Base-by-base conservation (phyloP, 1,140 invertebrate species). In the Drosophila sp. region DNA sequence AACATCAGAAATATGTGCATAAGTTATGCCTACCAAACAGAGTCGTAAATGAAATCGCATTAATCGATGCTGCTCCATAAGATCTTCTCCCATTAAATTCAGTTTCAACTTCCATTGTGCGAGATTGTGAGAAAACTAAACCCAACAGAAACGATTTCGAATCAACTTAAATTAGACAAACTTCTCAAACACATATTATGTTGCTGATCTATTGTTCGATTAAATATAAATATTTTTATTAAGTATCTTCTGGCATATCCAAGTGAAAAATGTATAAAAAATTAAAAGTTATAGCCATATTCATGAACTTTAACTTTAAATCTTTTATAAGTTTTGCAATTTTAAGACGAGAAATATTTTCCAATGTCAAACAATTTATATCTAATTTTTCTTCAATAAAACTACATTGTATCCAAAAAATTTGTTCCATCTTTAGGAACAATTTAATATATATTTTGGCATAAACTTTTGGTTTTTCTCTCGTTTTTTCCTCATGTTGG, bases 1-100 rank as follows among this genome's bases (percentile, higher is more conserved):
- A 66, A 82, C 79, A 69, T 82, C 82, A 69, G 64, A 82, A 87
- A 87, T 86, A 87, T 87, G 83, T 82, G 82, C 83, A 85, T 85
- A 85, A 85, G 83, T 86, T 86, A 86, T 82, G 83, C 66, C 50
- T 60, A 50, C 44, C 44, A 50, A 50, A 50, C 7, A 44, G 11
- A 63, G 83, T 87, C 82, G 83, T 85, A 85, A 85, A 85, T 67
- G 79, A 85, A 74, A 77, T 86, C 70, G 71, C 74, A 71, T 50
- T 50, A 50, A 68, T 25, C 63, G 69, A 8, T 35, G 65, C 62
- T 83, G 60, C 27, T 7, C 60, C 67, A 70, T 64, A 50, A 61
- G 64, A 33, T 32, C 63, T 54, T 60, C 40, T 40, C 50, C 32
- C 62, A 67, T 72, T 56, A 56, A 64, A 35, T 63, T 70, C 29